Evolutionary conservation across 2,888 invertebrate species (phyloP).

Genomic region (Amiota minor): DNA sequence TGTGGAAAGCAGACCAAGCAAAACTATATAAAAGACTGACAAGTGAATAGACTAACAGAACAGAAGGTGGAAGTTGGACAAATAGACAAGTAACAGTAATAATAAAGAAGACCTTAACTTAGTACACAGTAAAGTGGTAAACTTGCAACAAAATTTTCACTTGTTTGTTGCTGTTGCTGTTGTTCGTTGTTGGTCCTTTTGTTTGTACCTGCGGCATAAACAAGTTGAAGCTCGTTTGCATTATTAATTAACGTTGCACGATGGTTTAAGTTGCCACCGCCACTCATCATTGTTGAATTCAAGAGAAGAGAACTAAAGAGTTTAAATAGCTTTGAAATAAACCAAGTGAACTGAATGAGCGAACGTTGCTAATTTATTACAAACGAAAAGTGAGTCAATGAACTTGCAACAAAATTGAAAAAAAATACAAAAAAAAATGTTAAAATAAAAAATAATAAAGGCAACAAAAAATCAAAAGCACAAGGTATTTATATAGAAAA

Average conservation of each 20-base stretch:
- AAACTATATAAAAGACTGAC: too few species aligned
- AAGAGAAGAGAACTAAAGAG: too few species aligned
- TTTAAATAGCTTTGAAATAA: background rate
- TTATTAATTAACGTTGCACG: constrained; percentile 7
- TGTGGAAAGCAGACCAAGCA: too few species aligned
- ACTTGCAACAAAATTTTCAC: background rate
- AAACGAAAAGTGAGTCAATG: background rate
- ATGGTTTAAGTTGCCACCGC: too few species aligned
- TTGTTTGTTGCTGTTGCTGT: background rate
- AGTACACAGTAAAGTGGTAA: background rate
- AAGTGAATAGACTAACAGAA: too few species aligned
- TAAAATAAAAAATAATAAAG: background rate
- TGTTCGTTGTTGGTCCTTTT: background rate
- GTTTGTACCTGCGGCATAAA: constrained; percentile 2
- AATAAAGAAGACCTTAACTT: too few species aligned
- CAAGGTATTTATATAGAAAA: too few species aligned
- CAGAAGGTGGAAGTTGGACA: too few species aligned
- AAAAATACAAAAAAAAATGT: background rate
- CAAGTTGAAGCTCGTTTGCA: constrained; percentile 4
- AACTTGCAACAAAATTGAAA: background rate
- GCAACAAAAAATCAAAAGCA: too few species aligned
- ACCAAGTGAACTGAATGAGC: background rate
- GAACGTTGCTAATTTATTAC: constrained; percentile 2
- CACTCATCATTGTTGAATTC: too few species aligned
- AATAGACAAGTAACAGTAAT: too few species aligned